Evolutionary conservation across 2,888 invertebrate genomes (phyloP).

Genomic region (Polydrusus tereticollis): DNA sequence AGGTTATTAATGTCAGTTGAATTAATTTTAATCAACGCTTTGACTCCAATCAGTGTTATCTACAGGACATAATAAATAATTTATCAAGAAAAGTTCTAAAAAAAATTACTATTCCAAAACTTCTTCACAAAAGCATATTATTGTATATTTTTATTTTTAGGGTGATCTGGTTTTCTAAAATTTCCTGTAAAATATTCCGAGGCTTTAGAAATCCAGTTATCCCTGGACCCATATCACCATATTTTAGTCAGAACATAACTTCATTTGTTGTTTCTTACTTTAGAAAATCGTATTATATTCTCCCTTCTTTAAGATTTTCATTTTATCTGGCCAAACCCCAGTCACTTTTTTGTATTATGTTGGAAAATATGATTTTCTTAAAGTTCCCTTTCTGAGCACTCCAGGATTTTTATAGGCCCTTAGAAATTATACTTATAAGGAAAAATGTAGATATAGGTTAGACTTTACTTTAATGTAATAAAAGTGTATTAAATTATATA

Average conservation of each 20-base stretch:
- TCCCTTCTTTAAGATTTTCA: conserved; percentile 15
- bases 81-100: neutral
- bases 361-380: conserved; percentile 17
- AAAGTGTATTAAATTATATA: neutral
- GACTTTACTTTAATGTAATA: neutral
- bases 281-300: conserved; percentile 28
- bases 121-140: neutral
- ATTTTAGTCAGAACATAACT: conserved; percentile 33
- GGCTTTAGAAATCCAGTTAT: conserved; percentile 19
- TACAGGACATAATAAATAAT: neutral
- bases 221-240: conserved; percentile 20
- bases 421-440: neutral
- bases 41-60: too few relatives aligned
- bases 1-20: too few relatives aligned
- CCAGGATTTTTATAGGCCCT: neutral
- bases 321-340: conserved; percentile 7
- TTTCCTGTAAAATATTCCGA: neutral
- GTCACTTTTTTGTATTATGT: conserved; percentile 13
- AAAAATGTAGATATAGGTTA: neutral
- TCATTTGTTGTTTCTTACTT: conserved; percentile 36
- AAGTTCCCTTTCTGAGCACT: neutral
- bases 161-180: neutral
- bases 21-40: too few relatives aligned
- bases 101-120: neutral
- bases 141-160: neutral